Evolutionary conservation across 2,797 vertebrate species (phyloP).

Genomic region (Ctenosaura bakeri): DNA sequence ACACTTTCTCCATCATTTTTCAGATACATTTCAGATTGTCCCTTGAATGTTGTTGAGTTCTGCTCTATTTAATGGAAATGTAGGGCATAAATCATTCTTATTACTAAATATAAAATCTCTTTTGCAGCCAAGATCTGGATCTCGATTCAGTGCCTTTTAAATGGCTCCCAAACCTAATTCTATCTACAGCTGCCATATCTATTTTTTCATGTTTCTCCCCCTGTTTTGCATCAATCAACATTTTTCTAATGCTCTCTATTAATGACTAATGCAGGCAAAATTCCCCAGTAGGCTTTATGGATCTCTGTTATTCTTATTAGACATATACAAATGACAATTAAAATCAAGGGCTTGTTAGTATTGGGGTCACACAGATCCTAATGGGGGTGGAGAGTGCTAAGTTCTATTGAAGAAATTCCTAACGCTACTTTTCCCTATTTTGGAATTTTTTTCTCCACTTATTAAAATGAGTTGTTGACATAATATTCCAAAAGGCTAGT

Average conservation of each 20-base stretch:
- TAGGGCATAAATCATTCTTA: too few relatives aligned
- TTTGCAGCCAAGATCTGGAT: too few relatives aligned
- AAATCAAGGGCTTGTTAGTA: not conserved
- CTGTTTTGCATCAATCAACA: not conserved
- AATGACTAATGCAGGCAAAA: not conserved
- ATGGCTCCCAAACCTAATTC: not conserved
- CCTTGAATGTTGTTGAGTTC: too few relatives aligned
- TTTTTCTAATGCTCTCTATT: not conserved
- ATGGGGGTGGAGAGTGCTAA: not conserved
- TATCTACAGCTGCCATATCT: not conserved
- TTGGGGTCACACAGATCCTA: not conserved
- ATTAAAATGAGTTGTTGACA: not conserved
- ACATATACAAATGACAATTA: not conserved
- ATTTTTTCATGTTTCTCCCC: not conserved
- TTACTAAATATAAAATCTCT: too few relatives aligned
- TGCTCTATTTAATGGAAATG: too few relatives aligned
- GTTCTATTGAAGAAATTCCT: not conserved
- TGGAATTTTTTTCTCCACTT: not conserved
- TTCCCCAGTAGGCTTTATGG: not conserved
- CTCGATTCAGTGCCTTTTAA: not conserved
- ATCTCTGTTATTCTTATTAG: not conserved
- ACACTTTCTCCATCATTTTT: too few relatives aligned
- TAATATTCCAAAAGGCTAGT: not conserved
- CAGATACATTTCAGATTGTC: too few relatives aligned
- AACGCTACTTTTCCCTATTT: not conserved